A percentile compares a stretch with the other conserved stretches of the same genome.
Evolutionary conservation across 2,797 vertebrate genomes (phyloP).

Genomic region (Strix occidentalis): DNA sequence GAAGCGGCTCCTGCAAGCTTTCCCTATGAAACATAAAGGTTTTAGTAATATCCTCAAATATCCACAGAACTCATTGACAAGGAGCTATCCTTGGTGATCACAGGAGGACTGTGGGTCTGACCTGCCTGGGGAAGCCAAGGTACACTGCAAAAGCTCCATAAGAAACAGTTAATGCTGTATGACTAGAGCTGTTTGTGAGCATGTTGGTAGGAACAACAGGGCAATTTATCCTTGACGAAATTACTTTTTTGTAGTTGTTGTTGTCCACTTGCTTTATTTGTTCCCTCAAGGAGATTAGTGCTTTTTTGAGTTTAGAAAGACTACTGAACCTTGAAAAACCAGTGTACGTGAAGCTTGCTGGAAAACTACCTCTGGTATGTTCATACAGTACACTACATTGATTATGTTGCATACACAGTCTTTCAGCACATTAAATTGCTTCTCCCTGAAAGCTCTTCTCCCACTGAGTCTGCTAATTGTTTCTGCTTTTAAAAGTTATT

Average conservation of each 20-base stretch:
- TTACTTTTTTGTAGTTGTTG: neutral
- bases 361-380: neutral
- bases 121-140: neutral
- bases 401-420: neutral
- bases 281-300: neutral
- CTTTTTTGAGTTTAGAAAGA: neutral
- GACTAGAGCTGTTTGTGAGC: neutral
- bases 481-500: slow-evolving; percentile 38
- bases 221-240: neutral
- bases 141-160: neutral
- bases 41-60: neutral
- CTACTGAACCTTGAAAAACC: neutral
- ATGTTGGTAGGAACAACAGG: neutral
- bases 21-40: neutral
- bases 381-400: neutral
- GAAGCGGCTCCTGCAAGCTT: neutral
- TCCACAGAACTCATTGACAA: neutral
- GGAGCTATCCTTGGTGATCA: neutral
- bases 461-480: slow-evolving; percentile 49
- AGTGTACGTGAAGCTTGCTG: neutral
- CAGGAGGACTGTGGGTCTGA: neutral
- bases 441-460: slow-evolving; percentile 21
- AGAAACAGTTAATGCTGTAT: neutral
- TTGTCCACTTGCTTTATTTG: neutral
- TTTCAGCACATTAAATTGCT: slow-evolving; percentile 18